A percentile compares a stretch with the other conserved stretches of the same genome.
phyloP scores from a whole-genome alignment of 2,888 invertebrate genomes.

The Silvanus unidentatus region DNA sequence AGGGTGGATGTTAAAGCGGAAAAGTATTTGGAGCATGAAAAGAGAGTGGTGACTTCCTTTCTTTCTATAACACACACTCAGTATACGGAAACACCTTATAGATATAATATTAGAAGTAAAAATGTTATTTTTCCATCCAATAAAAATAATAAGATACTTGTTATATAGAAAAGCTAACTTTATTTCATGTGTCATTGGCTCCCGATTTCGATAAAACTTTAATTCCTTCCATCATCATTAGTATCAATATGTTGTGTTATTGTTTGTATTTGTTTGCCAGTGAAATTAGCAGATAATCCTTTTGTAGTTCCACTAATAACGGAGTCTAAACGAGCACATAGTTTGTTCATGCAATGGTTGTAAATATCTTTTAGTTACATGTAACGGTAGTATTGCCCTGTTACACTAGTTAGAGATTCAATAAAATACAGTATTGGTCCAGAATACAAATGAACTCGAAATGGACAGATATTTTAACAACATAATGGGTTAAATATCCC shows the following conservation, averaged over 20 bases:
- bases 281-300: slow-evolving; percentile 1
- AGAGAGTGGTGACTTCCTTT: slow-evolving; percentile 19
- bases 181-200: no score
- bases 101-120: neutral
- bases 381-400: neutral
- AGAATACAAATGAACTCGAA: neutral
- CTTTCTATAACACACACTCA: neutral
- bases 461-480: neutral
- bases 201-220: no score
- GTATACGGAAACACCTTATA: no score
- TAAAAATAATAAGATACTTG: neutral
- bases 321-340: neutral
- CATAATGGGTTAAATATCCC: no score
- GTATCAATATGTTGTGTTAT: no score
- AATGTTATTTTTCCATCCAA: neutral
- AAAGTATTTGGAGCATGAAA: slow-evolving; percentile 19
- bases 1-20: slow-evolving; percentile 16
- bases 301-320: neutral
- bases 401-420: slow-evolving; percentile 2
- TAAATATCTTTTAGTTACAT: slow-evolving; percentile 1
- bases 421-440: slow-evolving; percentile 1
- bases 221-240: no score
- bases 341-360: slow-evolving; percentile 1
- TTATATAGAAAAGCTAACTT: no score
- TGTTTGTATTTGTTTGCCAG: neutral